Percentiles rank a stretch among this genome's conserved stretches.
Conservation (phyloP, 2,888 invertebrate species). For the Carterocephalus palaemon region DNA sequence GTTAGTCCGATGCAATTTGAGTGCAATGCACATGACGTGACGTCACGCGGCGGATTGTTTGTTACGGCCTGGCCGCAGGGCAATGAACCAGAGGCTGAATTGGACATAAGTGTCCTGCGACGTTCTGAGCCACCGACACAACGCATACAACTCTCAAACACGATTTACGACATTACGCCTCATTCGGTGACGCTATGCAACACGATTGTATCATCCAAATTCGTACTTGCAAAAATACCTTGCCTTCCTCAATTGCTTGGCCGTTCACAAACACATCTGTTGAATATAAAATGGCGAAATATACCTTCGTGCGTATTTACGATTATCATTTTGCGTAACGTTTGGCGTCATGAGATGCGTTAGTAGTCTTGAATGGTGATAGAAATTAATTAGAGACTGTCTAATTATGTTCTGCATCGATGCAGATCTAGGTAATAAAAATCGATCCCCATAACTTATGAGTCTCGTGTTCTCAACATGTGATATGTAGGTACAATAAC, state of each 20-base stretch:
- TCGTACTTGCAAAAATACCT: constrained; percentile 38
- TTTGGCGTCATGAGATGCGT: constrained; percentile 1
- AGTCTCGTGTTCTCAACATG: no score
- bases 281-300: constrained; percentile 26
- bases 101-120: constrained; percentile 71
- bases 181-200: constrained; percentile 40
- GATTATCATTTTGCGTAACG: constrained; percentile 4
- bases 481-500: no score
- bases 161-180: constrained; percentile 56
- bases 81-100: constrained; percentile 71
- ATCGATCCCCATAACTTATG: no score
- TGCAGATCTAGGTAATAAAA: no score
- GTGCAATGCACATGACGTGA: constrained; percentile 64
- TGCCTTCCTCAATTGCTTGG: constrained; percentile 34
- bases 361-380: no score
- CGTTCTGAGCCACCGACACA: constrained; percentile 46
- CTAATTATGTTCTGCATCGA: no score
- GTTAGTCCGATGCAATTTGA: constrained; percentile 53
- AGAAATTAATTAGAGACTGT: no score
- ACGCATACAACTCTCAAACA: constrained; percentile 46
- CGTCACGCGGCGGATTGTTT: constrained; percentile 62
- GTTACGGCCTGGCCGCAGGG: constrained; percentile 56
- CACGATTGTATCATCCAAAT: constrained; percentile 40
- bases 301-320: constrained; percentile 13
- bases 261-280: constrained; percentile 18